Evolutionary conservation across 2,113 vertebrate species (phyloP), one percentile per base, ranked within the genome.

Genomic region (Corydoras maculifer): DNA sequence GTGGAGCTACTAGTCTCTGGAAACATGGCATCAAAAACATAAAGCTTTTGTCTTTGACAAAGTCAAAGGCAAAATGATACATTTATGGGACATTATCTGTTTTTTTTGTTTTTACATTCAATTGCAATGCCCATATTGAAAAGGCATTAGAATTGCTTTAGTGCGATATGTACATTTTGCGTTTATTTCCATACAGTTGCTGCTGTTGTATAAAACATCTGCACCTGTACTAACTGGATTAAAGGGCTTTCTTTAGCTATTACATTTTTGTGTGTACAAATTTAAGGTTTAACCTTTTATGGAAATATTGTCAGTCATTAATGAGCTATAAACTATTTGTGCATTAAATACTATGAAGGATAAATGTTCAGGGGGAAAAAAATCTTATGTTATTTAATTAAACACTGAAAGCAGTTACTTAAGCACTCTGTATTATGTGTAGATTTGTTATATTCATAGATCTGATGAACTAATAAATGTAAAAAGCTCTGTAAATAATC

Each of bases 91-190:
- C 83, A 79, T 72, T 82, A 15, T 5, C 4, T 66, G 76, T 79
- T 81, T 77, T 85, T 69, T 60, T 29, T 13, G 60, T 75, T 80
- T 82, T 81, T 87, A 91, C 88, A 90, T 89, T 90, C 90, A 89
- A 87, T 88, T 84, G 86, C 81, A 81, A 82, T 86, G 80, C 83
- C 84, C 81, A 79, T 84, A 86, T 79, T 5, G 79, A 84, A 84
- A 85, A 79, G 85, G 86, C 83, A 82, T 81, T 86, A 85, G 74
- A 85, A 84, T 86, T 83, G 82, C 85, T 87, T 86, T 87, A 88
- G 86, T 88, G 86, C 87, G 85, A 87, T 83, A 84, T 84, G 76
- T 84, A 76, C 87, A 87, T 86, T 81, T 85, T 43, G 35, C 35
- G 35, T 43, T 43, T 43, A 43, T 43, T 43, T 43, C 35, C 35